Percentiles rank a stretch among this genome's conserved stretches.
These are phyloP conservation scores for Actias luna DNA, from an alignment of 2,888 invertebrate species.

Conservation along the genomic window DNA sequence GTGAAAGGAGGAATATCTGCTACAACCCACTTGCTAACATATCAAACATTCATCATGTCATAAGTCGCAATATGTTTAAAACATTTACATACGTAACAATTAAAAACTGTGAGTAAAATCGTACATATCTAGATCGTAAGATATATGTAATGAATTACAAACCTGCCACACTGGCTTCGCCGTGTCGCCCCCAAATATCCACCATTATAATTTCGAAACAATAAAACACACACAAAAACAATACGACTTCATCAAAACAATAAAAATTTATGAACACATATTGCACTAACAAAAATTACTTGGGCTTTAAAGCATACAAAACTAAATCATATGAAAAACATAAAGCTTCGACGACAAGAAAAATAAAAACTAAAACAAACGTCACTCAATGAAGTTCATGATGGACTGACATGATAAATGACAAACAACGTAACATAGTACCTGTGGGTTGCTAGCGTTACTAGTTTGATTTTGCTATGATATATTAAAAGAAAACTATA, in stretches of 20 bases:
- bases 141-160: slow-evolving; percentile 32
- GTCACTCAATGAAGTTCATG: slow-evolving; percentile 48
- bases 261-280: slow-evolving; percentile 46
- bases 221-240: slow-evolving; percentile 56
- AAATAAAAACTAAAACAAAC: slow-evolving; percentile 48
- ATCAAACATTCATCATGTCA: neutral
- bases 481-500: neutral
- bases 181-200: slow-evolving; percentile 68
- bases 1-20: neutral
- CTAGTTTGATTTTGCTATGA: neutral
- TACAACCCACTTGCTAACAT: neutral
- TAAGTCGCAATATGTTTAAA: neutral
- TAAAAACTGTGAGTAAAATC: neutral
- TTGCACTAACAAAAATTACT: slow-evolving; percentile 35
- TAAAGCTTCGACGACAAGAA: slow-evolving; percentile 49
- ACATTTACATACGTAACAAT: neutral
- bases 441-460: neutral
- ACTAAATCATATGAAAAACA: slow-evolving; percentile 51
- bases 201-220: slow-evolving; percentile 73
- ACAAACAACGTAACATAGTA: slow-evolving; percentile 1
- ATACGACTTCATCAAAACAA: slow-evolving; percentile 41
- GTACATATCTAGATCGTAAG: neutral
- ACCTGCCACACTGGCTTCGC: slow-evolving; percentile 67
- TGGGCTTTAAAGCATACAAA: slow-evolving; percentile 37
- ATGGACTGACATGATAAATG: slow-evolving; percentile 33